Evolutionary conservation across 2,113 vertebrate species (phyloP).

Genomic region (Apaloderma vittatum): DNA sequence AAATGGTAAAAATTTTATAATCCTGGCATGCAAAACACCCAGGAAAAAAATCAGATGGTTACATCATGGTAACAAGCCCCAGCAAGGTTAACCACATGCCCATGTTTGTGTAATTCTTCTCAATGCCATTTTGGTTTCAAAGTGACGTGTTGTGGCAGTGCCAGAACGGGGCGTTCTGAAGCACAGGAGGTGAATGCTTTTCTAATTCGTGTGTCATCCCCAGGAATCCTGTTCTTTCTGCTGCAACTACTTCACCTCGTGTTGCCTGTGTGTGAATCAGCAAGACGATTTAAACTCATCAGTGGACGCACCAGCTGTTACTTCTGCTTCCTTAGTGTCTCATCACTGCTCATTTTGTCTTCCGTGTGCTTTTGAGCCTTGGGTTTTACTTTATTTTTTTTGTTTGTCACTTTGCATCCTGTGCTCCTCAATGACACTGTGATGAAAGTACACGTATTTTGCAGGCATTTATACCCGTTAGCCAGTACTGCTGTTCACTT

Average conservation of each 20-base stretch:
- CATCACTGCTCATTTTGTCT: background rate
- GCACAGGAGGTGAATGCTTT: slow-evolving; percentile 1
- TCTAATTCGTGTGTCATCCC: slow-evolving; percentile 22
- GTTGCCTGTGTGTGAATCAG: background rate
- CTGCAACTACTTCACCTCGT: background rate
- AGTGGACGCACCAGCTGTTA: background rate
- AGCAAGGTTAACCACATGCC: slow-evolving; percentile 45
- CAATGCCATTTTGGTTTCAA: slow-evolving; percentile 49
- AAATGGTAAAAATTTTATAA: background rate
- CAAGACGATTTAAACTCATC: background rate
- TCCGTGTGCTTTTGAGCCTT: background rate
- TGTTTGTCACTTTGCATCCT: background rate
- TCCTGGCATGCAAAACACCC: background rate
- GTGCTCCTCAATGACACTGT: background rate
- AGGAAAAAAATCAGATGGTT: slow-evolving; percentile 2
- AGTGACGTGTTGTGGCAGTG: slow-evolving; percentile 52
- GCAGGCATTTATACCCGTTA: background rate
- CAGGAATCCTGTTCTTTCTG: background rate
- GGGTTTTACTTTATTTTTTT: background rate
- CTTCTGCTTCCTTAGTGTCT: background rate
- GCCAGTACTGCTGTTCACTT: background rate
- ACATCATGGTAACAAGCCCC: slow-evolving; percentile 55
- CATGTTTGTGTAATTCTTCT: slow-evolving; percentile 46
- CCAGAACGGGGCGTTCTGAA: slow-evolving; percentile 9
- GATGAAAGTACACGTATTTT: background rate